These are phyloP conservation scores for Tachina fera DNA, from an alignment of 2,888 invertebrate genomes.

Conservation along the genomic window DNA sequence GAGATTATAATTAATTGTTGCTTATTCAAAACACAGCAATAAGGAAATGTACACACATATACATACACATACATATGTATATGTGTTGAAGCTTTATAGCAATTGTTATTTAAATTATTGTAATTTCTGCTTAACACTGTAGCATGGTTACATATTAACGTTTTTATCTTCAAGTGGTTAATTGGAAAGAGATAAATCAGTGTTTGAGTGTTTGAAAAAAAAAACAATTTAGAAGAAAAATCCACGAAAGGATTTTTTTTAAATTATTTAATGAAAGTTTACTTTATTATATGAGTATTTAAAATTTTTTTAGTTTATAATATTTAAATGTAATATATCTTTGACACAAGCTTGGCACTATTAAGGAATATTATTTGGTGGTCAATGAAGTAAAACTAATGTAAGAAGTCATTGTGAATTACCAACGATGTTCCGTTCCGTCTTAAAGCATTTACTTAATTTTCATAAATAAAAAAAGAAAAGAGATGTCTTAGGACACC, in stretches of 20 bases:
- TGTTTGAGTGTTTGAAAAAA: conserved; percentile 6
- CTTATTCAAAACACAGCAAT: conserved; percentile 33
- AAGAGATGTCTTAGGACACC: too few species aligned
- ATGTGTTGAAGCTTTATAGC: neutral
- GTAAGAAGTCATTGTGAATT: too few species aligned
- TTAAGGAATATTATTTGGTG: too few species aligned
- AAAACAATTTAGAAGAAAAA: neutral
- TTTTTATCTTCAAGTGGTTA: conserved; percentile 15
- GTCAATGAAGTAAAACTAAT: too few species aligned
- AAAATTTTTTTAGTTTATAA: too few species aligned
- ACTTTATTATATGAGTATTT: too few species aligned
- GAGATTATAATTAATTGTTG: conserved; percentile 51
- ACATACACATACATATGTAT: neutral
- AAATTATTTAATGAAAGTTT: too few species aligned
- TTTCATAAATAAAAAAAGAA: too few species aligned
- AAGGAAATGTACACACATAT: conserved; percentile 39
- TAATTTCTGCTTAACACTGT: neutral
- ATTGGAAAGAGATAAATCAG: conserved; percentile 1
- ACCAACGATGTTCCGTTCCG: too few species aligned
- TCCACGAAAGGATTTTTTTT: neutral
- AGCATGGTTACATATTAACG: neutral
- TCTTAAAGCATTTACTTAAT: too few species aligned
- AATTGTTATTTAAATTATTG: conserved; percentile 19
- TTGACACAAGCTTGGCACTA: too few species aligned
- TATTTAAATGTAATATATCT: too few species aligned